Evolutionary conservation across 2,888 invertebrate genomes (phyloP).

Genomic region (Hypercompe scribonia): DNA sequence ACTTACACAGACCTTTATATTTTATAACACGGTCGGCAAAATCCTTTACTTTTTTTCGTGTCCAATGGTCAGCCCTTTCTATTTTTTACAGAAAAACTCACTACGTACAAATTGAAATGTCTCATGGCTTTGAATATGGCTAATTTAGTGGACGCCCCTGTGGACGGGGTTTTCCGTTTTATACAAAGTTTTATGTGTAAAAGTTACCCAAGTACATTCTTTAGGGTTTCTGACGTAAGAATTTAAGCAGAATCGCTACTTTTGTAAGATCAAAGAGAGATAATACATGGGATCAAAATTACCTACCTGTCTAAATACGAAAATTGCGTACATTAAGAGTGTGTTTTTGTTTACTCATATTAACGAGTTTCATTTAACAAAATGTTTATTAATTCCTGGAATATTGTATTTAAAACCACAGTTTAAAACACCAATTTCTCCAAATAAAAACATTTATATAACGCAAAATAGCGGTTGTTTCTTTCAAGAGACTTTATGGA

Average conservation of each 20-base stretch:
- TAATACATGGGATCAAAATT: background rate
- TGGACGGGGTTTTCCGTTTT: conserved; percentile 57
- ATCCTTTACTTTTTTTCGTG: conserved; percentile 41
- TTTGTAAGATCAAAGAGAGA: background rate
- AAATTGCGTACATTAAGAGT: background rate
- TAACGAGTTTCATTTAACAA: background rate
- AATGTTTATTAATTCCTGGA: background rate
- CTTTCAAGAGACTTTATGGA: conserved; percentile 38
- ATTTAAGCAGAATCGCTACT: background rate
- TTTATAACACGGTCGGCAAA: conserved; percentile 33
- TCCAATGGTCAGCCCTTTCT: conserved; percentile 42
- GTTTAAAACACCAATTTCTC: conserved; percentile 5
- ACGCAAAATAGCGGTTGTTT: conserved; percentile 9
- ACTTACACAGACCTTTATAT: conserved; percentile 30
- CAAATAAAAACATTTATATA: conserved; percentile 16
- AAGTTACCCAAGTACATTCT: conserved; percentile 55
- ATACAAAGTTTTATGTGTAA: conserved; percentile 56
- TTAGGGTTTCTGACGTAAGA: conserved; percentile 17
- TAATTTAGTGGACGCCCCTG: conserved; percentile 66
- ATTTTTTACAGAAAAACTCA: conserved; percentile 49
- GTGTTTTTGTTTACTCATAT: background rate
- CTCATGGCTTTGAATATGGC: conserved; percentile 68
- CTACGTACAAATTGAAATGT: conserved; percentile 64
- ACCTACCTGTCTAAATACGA: background rate
- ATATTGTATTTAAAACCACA: conserved; percentile 4